Percentiles rank a stretch among this genome's conserved stretches.
phyloP scores from a whole-genome alignment of 2,797 vertebrate genomes.

The Pangasius sanitwongsei region DNA sequence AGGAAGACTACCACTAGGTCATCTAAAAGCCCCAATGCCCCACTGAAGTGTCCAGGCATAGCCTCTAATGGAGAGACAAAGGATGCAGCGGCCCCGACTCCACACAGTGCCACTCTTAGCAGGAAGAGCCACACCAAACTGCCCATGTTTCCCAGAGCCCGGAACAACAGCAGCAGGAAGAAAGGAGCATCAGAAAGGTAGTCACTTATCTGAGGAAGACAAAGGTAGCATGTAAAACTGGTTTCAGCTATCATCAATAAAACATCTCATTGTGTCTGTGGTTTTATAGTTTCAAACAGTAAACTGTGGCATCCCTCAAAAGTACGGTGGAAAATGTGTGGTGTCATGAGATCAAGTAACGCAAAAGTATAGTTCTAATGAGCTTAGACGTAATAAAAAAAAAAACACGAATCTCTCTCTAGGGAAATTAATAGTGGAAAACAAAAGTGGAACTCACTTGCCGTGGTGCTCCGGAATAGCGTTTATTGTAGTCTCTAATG shows the following conservation, averaged over 20 bases:
- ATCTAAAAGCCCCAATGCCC: slow-evolving; percentile 76
- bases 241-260: neutral
- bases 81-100: slow-evolving; percentile 74
- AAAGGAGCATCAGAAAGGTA: slow-evolving; percentile 78
- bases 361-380: neutral
- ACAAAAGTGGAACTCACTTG: slow-evolving; percentile 66
- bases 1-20: slow-evolving; percentile 80
- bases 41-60: slow-evolving; percentile 71
- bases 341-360: neutral
- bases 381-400: too few relatives aligned
- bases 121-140: slow-evolving; percentile 80
- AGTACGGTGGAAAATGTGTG: neutral
- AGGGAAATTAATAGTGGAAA: neutral
- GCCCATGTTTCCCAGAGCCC: slow-evolving; percentile 74
- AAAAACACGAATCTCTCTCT: neutral
- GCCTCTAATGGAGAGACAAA: slow-evolving; percentile 68
- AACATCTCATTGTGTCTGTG: neutral
- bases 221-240: neutral
- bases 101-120: slow-evolving; percentile 78
- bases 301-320: neutral
- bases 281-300: neutral
- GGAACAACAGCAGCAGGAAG: slow-evolving; percentile 72
- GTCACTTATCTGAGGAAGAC: slow-evolving; percentile 73
- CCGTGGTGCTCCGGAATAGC: slow-evolving; percentile 81
- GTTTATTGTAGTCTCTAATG: slow-evolving; percentile 83